Base-by-base conservation (phyloP, 1,140 invertebrate genomes). In the Maniola jurtina region DNA sequence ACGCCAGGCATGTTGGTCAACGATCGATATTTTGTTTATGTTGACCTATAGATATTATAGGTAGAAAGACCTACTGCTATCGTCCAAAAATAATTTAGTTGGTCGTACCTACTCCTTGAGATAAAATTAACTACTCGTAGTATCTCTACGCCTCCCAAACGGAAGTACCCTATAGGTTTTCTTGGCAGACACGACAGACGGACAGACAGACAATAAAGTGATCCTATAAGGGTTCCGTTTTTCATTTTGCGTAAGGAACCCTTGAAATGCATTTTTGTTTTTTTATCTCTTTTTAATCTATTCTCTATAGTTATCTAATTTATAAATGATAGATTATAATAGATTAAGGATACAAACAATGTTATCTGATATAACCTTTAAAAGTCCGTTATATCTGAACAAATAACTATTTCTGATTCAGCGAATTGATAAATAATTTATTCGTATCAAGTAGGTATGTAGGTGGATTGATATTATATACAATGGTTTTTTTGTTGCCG, bases 21-120 rank as follows among this genome's bases (percentile, higher is more conserved):
- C 83, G 82, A 73, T 84, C 77, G 80, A 77, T 79, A 83, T 83
- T 66, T 81, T 84, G 79, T 88, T 86, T 84, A 80, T 86, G 76
- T 77, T 62, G 47, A 56, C 80, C 73, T 69, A 72, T 77, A n/a
- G n/a, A n/a, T n/a, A 48, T n/a, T 48, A 48, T 42, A 13, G 13
- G 13, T 13, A 42, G 40, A 42, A 42, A 10, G 40, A 13, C 40
- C 8, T 13, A 10, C 13, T 8, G n/a, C n/a, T n/a, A n/a, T n/a
- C n/a, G n/a, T 10, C 40, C 13, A 42, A 8, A 42, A 42, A 2
- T 13, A 42, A 8, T 10, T 13, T 42, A 42, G 40, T 10, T 42
- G 25, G 25, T 25, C 25, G 25, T 25, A 4, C n/a, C n/a, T n/a
- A n/a, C n/a, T n/a, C n/a, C n/a, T n/a, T n/a, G 25, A 25, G 4